A percentile compares a stretch with the other conserved stretches of the same genome.
Conservation (phyloP, 2,797 vertebrate species). For the Karalla daura region DNA sequence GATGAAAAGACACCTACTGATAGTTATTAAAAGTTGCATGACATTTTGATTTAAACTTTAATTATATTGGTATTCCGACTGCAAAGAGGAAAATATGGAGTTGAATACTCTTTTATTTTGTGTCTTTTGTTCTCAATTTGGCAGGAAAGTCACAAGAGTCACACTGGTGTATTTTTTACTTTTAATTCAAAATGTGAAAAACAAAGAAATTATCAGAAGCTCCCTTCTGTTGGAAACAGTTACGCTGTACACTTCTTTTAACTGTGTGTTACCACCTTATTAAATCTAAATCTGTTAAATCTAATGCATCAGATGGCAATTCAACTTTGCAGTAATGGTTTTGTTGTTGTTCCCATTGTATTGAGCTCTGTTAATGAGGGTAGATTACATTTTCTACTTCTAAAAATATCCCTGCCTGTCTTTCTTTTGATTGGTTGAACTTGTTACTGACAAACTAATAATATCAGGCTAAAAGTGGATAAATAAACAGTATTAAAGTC, state of each 20-base stretch:
- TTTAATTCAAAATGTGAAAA: conserved; percentile 13
- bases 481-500: conserved; percentile 31
- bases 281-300: neutral
- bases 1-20: conserved; percentile 18
- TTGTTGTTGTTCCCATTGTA: conserved; percentile 11
- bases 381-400: conserved; percentile 5
- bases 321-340: neutral
- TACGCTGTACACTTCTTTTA: neutral
- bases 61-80: neutral
- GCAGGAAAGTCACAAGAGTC: neutral
- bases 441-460: conserved; percentile 18
- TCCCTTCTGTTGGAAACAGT: conserved; percentile 1
- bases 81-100: conserved; percentile 2
- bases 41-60: conserved; percentile 29
- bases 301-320: neutral
- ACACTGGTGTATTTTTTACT: neutral
- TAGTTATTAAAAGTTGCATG: conserved; percentile 32
- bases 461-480: conserved; percentile 19
- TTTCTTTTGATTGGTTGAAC: conserved; percentile 25
- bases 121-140: conserved; percentile 1
- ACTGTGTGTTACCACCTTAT: conserved; percentile 9
- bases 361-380: neutral
- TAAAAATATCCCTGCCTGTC: neutral
- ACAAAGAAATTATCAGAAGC: conserved; percentile 2
- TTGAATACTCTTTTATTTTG: conserved; percentile 4